Conservation (phyloP, 2,888 invertebrate genomes). For the Yponomeuta sedellus region DNA sequence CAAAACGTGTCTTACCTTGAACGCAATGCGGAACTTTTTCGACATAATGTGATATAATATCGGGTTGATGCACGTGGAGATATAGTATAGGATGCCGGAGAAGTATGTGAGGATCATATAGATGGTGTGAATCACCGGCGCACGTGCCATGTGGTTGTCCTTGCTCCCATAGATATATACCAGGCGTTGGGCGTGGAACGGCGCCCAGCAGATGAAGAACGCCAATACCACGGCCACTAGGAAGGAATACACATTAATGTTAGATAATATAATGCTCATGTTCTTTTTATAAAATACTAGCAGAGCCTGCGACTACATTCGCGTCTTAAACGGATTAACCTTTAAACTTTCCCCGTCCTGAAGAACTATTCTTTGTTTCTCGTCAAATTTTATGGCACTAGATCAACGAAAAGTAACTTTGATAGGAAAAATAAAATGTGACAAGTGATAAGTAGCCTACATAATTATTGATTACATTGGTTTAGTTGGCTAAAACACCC, state of each 20-base stretch:
- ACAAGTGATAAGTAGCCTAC: no score
- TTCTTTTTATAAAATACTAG: no score
- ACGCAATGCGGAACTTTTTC: conserved; percentile 93
- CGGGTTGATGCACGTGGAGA: conserved; percentile 95
- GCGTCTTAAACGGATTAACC: no score
- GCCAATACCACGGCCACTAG: conserved; percentile 93
- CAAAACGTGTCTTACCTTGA: conserved; percentile 80
- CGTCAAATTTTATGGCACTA: no score
- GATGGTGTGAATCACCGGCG: conserved; percentile 67
- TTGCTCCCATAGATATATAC: conserved; percentile 84
- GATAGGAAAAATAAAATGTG: no score
- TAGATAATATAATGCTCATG: neutral
- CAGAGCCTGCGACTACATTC: no score
- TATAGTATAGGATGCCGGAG: conserved; percentile 93
- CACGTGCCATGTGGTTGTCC: conserved; percentile 52
- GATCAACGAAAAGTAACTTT: no score
- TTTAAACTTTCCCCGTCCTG: no score
- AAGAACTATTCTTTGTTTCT: no score
- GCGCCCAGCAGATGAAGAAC: conserved; percentile 93
- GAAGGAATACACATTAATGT: neutral
- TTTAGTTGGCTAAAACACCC: no score
- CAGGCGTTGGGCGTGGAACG: conserved; percentile 94
- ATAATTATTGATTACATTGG: no score
- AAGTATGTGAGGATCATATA: conserved; percentile 85
- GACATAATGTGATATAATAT: conserved; percentile 96